These are phyloP conservation scores for Chrysomela aeneicollis DNA, from an alignment of 2,888 invertebrate species.

Conservation along the genomic window DNA sequence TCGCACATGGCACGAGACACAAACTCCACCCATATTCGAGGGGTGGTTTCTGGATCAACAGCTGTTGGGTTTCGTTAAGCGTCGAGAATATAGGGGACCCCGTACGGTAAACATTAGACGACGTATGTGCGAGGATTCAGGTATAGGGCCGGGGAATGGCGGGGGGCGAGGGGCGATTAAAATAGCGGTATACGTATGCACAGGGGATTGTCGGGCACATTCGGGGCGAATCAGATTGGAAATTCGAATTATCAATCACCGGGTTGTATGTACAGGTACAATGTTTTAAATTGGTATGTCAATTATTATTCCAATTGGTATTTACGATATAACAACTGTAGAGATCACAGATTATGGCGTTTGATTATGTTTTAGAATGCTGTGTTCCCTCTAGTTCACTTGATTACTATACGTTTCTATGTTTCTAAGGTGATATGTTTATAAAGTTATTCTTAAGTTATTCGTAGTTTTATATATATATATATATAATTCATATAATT, in stretches of 20 bases:
- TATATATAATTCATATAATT: too few relatives aligned
- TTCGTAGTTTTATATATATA: too few relatives aligned
- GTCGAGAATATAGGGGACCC: constrained; percentile 49
- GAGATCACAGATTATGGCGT: too few relatives aligned
- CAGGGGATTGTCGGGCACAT: background rate
- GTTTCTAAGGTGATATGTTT: too few relatives aligned
- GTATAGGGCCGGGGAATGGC: constrained; percentile 34
- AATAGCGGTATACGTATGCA: constrained; percentile 27
- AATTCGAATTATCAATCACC: background rate
- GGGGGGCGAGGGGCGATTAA: constrained; percentile 19
- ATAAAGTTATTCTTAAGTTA: too few relatives aligned
- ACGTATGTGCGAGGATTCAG: constrained; percentile 32
- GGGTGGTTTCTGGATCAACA: constrained; percentile 60
- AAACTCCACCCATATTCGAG: constrained; percentile 60
- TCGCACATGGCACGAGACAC: constrained; percentile 61
- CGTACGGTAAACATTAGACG: constrained; percentile 47
- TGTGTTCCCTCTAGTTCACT: too few relatives aligned
- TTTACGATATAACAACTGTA: too few relatives aligned
- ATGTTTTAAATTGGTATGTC: too few relatives aligned
- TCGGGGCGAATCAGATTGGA: background rate
- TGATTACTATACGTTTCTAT: too few relatives aligned
- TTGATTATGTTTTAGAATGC: too few relatives aligned
- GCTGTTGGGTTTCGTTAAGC: constrained; percentile 53
- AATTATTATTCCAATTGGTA: too few relatives aligned
- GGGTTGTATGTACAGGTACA: too few relatives aligned